These are phyloP conservation scores for Lycophotia porphyrea DNA, from an alignment of 2,888 invertebrate species.

Conservation along the genomic window DNA sequence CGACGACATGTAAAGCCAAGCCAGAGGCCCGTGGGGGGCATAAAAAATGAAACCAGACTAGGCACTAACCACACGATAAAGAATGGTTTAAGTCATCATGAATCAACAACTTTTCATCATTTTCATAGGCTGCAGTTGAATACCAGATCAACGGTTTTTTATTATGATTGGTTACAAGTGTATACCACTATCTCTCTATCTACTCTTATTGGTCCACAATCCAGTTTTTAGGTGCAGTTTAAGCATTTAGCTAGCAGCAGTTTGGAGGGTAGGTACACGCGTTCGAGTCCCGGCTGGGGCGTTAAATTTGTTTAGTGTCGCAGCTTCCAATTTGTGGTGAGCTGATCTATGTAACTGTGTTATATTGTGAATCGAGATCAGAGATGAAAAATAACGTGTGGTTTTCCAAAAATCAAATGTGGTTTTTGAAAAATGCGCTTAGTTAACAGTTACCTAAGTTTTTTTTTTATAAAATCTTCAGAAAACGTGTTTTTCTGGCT, in stretches of 20 bases:
- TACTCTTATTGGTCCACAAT: too few relatives aligned
- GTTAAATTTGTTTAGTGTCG: conserved; percentile 61
- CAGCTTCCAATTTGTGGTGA: conserved; percentile 51
- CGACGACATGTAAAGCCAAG: too few relatives aligned
- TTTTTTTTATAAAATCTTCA: not conserved
- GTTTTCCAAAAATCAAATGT: not conserved
- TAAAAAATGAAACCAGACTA: too few relatives aligned
- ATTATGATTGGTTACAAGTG: too few relatives aligned
- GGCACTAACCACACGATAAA: too few relatives aligned
- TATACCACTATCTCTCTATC: too few relatives aligned
- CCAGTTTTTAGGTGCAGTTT: too few relatives aligned
- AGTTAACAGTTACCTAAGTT: not conserved
- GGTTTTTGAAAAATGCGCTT: not conserved
- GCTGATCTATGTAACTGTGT: conserved; percentile 40
- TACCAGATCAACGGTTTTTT: too few relatives aligned
- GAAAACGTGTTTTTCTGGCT: not conserved
- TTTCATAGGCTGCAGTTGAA: too few relatives aligned
- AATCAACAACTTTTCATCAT: too few relatives aligned
- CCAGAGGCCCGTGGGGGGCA: too few relatives aligned
- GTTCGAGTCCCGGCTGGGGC: conserved; percentile 58
- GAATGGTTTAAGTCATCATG: too few relatives aligned
- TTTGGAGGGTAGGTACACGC: conserved; percentile 39
- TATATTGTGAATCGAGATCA: conserved; percentile 16
- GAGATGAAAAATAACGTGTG: not conserved
- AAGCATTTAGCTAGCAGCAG: conserved; percentile 55